phyloP scores from a whole-genome alignment of 2,888 invertebrate species.

The Cephus pygmeus region DNA sequence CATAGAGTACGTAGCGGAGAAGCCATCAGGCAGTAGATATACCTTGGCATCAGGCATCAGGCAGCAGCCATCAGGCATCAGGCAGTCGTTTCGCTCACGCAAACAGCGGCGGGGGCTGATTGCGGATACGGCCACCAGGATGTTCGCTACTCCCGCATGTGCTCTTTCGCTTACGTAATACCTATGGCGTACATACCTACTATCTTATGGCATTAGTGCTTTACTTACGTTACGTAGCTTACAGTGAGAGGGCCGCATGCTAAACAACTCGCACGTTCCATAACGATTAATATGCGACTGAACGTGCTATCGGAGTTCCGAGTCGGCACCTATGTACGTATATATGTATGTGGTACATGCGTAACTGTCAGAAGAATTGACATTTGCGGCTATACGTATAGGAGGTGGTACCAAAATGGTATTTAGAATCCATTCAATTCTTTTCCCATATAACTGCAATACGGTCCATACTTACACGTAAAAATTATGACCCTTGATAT shows the following conservation, averaged over 20 bases:
- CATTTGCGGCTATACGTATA: background rate
- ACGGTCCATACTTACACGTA: background rate
- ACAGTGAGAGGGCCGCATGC: conserved; percentile 28
- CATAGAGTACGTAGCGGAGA: background rate
- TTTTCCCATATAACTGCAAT: background rate
- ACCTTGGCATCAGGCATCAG: background rate
- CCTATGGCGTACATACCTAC: conserved; percentile 20
- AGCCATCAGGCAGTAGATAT: background rate
- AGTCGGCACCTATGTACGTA: background rate
- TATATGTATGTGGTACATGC: background rate
- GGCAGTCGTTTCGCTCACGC: conserved; percentile 14
- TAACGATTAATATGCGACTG: conserved; percentile 44
- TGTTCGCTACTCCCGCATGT: conserved; percentile 28
- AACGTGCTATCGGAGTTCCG: conserved; percentile 32
- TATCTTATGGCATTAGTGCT: conserved; percentile 38
- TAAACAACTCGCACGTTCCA: conserved; percentile 47
- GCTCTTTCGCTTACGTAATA: conserved; percentile 32
- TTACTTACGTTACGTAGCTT: conserved; percentile 30
- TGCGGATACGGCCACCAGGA: conserved; percentile 26
- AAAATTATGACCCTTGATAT: background rate
- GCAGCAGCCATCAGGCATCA: background rate
- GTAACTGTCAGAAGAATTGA: background rate
- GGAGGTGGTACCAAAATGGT: background rate
- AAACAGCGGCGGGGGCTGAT: conserved; percentile 19
- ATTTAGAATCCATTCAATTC: background rate